Evolutionary conservation across 92 coral and sea anemone genomes (phyloP), one percentile per base, ranked within the genome.

Genomic region (Epizoanthus scotinus): DNA sequence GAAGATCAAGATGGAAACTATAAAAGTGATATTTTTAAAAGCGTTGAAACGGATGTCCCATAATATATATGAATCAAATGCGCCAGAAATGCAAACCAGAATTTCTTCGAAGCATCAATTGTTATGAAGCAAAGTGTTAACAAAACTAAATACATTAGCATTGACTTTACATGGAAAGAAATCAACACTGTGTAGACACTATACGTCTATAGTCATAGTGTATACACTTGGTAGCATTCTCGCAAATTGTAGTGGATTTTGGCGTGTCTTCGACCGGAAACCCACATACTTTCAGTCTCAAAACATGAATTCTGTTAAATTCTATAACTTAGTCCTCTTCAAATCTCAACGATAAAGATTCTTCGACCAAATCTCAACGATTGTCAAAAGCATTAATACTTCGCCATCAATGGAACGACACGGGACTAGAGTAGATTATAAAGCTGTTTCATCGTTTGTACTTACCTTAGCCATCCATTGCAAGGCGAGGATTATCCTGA

Each of bases 401-500:
- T 15, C 52, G 52, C 52, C 52, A 44, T 44, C 52, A 44, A 44
- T 10, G 6, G 34, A 40, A 59, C 81, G 81, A 60, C 56, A 38
- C 59, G 59, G 27, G 25, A 47, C 66, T 57, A 75, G 44, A 28
- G 36, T 13, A 52, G 6, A 5, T 3, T 24, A 38, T 67, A 17
- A 13, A 67, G 73, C 36, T 42, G 44, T 5, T 14, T 18, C 38
- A 14, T 55, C 12, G 67, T 25, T 12, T 28, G 38, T 58, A 58
- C 81, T 58, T 14, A 75, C 81, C 81, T 75, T 15, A 26, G 31
- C 22, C 63, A 38, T 60, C 67, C 81, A 75, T 75, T 36, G 81
- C 59, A 38, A 2, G 13, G 68, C 50, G 22, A 31, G 67, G 66
- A 58, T 12, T 74, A 74, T 36, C 52, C 53, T 20, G 42, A 28